Evolutionary conservation across 2,113 vertebrate species (phyloP).

Genomic region (Dendrocopos noguchii): DNA sequence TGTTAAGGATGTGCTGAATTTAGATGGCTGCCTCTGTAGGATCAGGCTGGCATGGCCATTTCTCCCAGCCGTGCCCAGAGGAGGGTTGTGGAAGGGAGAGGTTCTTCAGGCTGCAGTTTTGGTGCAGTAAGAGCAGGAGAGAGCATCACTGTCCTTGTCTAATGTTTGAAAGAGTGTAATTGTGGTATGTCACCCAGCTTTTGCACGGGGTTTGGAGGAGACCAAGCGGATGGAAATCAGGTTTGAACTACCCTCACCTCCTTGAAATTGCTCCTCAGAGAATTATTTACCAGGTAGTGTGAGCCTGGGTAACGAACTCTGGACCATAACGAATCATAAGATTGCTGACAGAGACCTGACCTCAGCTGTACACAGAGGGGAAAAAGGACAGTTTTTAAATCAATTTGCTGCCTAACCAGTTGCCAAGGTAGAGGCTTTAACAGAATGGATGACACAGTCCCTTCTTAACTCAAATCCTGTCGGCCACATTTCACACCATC

Average conservation of each 20-base stretch:
- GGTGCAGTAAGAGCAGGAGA: not conserved
- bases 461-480: constrained; percentile 51
- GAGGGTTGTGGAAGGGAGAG: accelerated
- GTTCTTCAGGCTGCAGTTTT: not conserved
- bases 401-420: constrained; percentile 14
- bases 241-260: not conserved
- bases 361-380: not conserved
- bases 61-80: not conserved
- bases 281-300: not conserved
- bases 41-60: accelerated
- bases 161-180: constrained; percentile 18
- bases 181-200: not conserved
- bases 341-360: not conserved
- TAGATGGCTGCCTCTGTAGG: not conserved
- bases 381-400: not conserved
- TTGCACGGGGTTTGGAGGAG: not conserved
- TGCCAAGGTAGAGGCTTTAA: constrained; percentile 46
- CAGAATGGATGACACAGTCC: constrained; percentile 16
- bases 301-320: not conserved
- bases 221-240: constrained; percentile 1
- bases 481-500: constrained; percentile 43
- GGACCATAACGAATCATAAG: not conserved
- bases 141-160: not conserved
- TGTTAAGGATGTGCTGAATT: not conserved
- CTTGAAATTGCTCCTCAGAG: not conserved